Conservation (phyloP, 2,113 vertebrate species). For the Platysteira castanea region DNA sequence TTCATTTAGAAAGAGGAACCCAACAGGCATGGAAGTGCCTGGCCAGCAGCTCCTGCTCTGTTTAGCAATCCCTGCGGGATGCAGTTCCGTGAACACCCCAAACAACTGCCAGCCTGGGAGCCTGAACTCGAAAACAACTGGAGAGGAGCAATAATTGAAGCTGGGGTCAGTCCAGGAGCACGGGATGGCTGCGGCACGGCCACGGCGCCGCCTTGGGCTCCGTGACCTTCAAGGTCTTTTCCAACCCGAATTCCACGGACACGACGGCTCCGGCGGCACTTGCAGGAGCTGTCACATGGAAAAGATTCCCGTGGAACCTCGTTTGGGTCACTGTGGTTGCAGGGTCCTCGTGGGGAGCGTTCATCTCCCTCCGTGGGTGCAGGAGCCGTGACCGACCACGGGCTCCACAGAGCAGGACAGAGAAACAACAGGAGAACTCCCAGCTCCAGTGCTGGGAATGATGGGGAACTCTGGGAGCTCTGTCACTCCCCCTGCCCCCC, state of each 20-base stretch:
- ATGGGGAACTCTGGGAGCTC: neutral
- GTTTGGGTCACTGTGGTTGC: fast-evolving
- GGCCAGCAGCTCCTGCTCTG: neutral
- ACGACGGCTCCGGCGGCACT: fast-evolving
- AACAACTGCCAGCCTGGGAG: neutral
- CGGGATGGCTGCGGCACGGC: neutral
- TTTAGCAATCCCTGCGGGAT: neutral
- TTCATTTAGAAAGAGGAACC: neutral
- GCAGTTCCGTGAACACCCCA: neutral
- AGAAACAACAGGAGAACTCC: neutral
- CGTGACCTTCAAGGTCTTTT: neutral
- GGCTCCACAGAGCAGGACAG: neutral
- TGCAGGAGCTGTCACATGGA: neutral
- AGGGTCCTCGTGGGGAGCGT: neutral
- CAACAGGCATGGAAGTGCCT: neutral
- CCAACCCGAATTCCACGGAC: neutral
- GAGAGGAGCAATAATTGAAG: fast-evolving
- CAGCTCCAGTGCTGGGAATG: neutral
- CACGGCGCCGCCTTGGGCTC: fast-evolving
- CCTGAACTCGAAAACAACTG: neutral
- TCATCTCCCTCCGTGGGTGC: neutral
- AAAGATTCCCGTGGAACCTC: neutral
- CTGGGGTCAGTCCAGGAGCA: neutral
- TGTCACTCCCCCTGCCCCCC: neutral
- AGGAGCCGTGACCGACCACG: neutral